Evolutionary conservation across 2,797 vertebrate species (phyloP).

Genomic region (Galago senegalensis): DNA sequence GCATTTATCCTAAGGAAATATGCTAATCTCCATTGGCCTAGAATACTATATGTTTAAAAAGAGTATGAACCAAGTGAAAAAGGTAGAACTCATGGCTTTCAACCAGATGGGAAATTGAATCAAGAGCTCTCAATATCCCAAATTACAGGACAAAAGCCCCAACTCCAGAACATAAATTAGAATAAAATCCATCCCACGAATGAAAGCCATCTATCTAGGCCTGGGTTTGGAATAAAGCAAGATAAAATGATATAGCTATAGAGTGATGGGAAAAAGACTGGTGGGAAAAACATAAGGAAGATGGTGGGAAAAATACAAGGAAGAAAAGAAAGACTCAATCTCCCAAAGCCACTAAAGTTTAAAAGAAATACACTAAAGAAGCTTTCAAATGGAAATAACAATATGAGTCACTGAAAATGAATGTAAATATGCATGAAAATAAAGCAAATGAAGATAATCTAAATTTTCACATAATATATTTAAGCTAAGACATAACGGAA

Average conservation of each 20-base stretch:
- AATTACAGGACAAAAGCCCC: background rate
- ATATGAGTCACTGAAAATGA: background rate
- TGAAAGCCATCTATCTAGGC: background rate
- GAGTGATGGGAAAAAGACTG: too few species aligned
- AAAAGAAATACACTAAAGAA: background rate
- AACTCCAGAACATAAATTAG: background rate
- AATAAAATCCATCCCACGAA: background rate
- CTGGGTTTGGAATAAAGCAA: background rate
- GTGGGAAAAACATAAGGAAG: too few species aligned
- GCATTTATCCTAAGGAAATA: background rate
- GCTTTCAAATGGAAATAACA: background rate
- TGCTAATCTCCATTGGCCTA: background rate
- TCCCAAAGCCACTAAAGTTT: background rate
- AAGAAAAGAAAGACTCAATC: background rate
- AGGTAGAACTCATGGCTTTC: background rate
- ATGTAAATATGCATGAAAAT: background rate
- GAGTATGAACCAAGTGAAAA: background rate
- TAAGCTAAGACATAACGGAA: background rate
- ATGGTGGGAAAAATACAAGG: background rate
- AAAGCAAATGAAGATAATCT: background rate
- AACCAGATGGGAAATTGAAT: background rate
- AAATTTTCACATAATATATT: background rate
- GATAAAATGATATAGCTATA: background rate
- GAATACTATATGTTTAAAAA: background rate
- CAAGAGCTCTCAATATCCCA: background rate